These are phyloP conservation scores for Caenorhabditis sulstoni DNA, from an alignment of 2,888 invertebrate genomes.

Conservation along the genomic window DNA sequence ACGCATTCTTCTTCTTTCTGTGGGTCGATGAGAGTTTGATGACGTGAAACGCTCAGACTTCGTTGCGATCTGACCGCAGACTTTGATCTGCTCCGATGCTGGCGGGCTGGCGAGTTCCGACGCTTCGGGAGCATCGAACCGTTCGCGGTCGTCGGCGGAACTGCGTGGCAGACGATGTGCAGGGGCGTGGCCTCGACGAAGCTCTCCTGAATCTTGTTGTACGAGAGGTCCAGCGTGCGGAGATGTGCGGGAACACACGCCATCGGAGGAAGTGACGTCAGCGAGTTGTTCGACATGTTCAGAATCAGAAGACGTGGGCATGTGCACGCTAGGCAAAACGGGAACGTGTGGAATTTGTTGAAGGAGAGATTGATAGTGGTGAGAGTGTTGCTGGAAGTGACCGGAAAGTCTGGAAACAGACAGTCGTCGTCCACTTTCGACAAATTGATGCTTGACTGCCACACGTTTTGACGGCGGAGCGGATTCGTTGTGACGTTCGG, in stretches of 20 bases:
- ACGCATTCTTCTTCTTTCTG: conserved; percentile 67
- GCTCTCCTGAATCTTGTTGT: conserved; percentile 87
- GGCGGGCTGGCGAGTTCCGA: conserved; percentile 63
- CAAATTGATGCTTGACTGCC: conserved; percentile 65
- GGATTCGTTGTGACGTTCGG: conserved; percentile 56
- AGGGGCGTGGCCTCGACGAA: conserved; percentile 52
- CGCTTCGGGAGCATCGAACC: conserved; percentile 53
- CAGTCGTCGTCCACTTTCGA: conserved; percentile 71
- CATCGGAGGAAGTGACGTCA: conserved; percentile 83
- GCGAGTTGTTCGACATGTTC: conserved; percentile 90
- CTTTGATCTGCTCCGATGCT: conserved; percentile 76
- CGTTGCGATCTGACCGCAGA: conserved; percentile 79
- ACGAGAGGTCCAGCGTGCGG: conserved; percentile 88
- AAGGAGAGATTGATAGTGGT: conserved; percentile 90
- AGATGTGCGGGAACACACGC: conserved; percentile 68
- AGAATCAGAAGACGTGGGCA: conserved; percentile 90
- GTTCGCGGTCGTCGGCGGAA: conserved; percentile 58
- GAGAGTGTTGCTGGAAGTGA: conserved; percentile 81
- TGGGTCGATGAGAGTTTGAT: conserved; percentile 54
- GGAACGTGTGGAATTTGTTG: conserved; percentile 91
- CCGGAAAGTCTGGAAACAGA: conserved; percentile 81
- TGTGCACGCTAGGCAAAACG: conserved; percentile 91
- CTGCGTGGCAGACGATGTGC: conserved; percentile 65
- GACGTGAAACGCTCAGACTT: conserved; percentile 76
- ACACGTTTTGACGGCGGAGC: conserved; percentile 61